These are phyloP conservation scores for Sycobia sp. DNA, from an alignment of 1,140 invertebrate genomes.

Conservation along the genomic window DNA sequence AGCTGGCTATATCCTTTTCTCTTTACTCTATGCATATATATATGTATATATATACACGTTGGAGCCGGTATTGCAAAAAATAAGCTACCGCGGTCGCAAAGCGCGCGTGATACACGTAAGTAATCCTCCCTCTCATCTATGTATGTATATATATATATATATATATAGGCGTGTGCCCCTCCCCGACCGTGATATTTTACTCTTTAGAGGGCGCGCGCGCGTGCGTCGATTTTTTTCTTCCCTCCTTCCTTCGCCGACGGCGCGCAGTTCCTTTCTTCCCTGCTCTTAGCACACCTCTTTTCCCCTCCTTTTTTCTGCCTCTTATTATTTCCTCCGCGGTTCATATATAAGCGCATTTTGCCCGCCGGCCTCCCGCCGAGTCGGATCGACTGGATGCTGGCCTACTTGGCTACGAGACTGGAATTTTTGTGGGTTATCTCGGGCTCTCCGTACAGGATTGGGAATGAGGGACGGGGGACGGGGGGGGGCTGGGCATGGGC, in stretches of 20 bases:
- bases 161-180: no score
- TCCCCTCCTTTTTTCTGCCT: not conserved
- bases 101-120: not conserved
- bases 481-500: no score
- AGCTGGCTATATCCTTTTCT: no score
- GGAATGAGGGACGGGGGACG: no score
- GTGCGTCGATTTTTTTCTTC: not conserved
- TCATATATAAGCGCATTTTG: no score
- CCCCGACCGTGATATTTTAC: conserved; percentile 22
- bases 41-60: conserved; percentile 17
- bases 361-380: not conserved
- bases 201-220: conserved; percentile 2
- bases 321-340: conserved; percentile 14
- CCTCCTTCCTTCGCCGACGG: not conserved
- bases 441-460: no score
- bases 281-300: not conserved
- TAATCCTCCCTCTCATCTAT: not conserved
- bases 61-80: conserved; percentile 27
- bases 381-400: conserved; percentile 29
- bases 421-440: conserved; percentile 27
- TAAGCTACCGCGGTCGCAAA: not conserved
- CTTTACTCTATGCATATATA: no score
- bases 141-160: no score
- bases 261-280: not conserved
- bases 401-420: conserved; percentile 32